These are phyloP conservation scores for Perccottus glenii DNA, from an alignment of 2,113 vertebrate genomes.

Conservation along the genomic window DNA sequence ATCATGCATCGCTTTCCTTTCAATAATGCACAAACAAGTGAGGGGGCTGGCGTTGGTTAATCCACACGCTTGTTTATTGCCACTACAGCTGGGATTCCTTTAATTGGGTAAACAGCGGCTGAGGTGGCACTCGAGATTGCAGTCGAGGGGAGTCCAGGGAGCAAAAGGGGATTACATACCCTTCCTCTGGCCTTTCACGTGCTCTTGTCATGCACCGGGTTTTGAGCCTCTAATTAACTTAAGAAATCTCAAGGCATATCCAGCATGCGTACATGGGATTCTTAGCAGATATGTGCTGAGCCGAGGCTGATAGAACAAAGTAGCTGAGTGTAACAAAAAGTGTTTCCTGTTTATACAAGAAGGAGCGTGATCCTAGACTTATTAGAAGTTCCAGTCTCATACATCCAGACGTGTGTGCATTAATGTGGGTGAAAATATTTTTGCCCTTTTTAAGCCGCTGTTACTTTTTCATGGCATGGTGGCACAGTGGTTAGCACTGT, in stretches of 20 bases:
- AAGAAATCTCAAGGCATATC: conserved; percentile 65
- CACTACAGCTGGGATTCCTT: conserved; percentile 62
- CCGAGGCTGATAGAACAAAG: conserved; percentile 33
- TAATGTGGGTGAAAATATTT: conserved; percentile 1
- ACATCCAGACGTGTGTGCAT: conserved; percentile 20
- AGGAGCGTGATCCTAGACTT: conserved; percentile 35
- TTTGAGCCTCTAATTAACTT: conserved; percentile 77
- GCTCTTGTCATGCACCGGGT: conserved; percentile 72
- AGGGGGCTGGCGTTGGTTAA: conserved; percentile 55
- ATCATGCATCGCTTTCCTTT: conserved; percentile 68
- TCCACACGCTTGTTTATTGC: conserved; percentile 67
- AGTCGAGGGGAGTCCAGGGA: conserved; percentile 38
- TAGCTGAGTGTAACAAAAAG: conserved; percentile 47
- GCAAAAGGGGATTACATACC: conserved; percentile 68
- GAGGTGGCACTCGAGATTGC: conserved; percentile 51
- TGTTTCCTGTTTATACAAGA: conserved; percentile 53
- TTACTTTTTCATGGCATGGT: too few species aligned
- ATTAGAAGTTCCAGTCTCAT: conserved; percentile 36
- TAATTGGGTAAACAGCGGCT: conserved; percentile 65
- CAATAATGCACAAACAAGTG: conserved; percentile 65
- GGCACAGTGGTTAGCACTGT: too few species aligned
- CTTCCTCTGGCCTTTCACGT: conserved; percentile 58
- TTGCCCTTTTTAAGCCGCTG: too few species aligned
- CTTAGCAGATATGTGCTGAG: conserved; percentile 59
- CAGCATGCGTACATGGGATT: conserved; percentile 42